Conservation (phyloP, 2,888 invertebrate genomes). For the Ptychoptera albimana region DNA sequence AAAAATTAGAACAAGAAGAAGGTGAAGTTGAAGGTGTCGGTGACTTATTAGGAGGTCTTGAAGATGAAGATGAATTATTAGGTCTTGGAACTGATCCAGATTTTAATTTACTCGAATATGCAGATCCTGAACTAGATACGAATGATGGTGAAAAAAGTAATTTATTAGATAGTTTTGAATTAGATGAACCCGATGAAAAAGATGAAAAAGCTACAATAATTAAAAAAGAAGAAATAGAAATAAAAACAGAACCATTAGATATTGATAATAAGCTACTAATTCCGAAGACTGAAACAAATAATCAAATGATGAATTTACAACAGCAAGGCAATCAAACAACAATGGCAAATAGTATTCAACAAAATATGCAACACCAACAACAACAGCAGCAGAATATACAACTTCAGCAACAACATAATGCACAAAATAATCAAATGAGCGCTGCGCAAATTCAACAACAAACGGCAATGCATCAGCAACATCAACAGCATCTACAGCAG, state of each 20-base stretch:
- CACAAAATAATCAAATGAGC: conserved; percentile 7
- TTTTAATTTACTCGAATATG: conserved; percentile 90
- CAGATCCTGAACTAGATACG: conserved; percentile 81
- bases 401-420: conserved; percentile 9
- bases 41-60: conserved; percentile 66
- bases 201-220: conserved; percentile 30
- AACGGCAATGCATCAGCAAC: conserved; percentile 12
- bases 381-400: conserved; percentile 3
- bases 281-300: neutral
- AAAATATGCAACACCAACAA: neutral
- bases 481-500: too few relatives aligned
- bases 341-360: neutral
- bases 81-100: conserved; percentile 70
- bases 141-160: conserved; percentile 66
- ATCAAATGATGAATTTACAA: neutral
- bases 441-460: conserved; percentile 17
- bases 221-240: conserved; percentile 21
- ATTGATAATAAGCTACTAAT: neutral
- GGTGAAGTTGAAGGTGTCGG: conserved; percentile 51
- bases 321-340: neutral
- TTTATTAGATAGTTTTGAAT: conserved; percentile 70
- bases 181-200: conserved; percentile 60
- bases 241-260: neutral
- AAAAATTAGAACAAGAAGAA: conserved; percentile 49
- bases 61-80: conserved; percentile 65